Base-by-base conservation (phyloP, 2,797 vertebrate species). In the Rallus crepitans region DNA sequence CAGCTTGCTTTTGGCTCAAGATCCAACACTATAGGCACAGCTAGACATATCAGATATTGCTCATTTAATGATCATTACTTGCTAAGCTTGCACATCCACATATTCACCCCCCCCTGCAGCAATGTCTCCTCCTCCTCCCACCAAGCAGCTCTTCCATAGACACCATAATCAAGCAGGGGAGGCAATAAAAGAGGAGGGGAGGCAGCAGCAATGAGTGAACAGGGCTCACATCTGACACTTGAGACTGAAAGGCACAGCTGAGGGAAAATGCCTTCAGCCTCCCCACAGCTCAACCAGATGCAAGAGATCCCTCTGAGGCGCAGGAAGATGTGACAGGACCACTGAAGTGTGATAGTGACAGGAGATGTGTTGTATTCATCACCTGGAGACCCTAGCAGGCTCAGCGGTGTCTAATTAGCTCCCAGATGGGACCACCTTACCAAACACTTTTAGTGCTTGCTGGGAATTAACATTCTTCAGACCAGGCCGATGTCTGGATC, bases 241-340 rank as follows among this genome's bases (percentile, higher is more conserved):
- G 55, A 69, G 39, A 48, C 48, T 57, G 45, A 80, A 89, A 78
- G 33, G n/a, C 64, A 55, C n/a, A 88, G 68, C 52, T 90, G 64
- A 70, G 80, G 16, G 5, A 93, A 95, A 94, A 84, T 33, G 57
- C 68, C 59, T 90, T 90, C 60, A 87, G 77, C 60, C 40, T 84
- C 87, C 66, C 91, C 83, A 79, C 66, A 68, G 93, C 56, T 80
- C 56, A 70, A 17, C 24, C 80, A 95, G 94, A 80, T 90, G 91
- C 45, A 68, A 91, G 73, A 86, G 25, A 75, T 23, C 45, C 78
- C 69, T 89, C 31, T 0, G 2, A 95, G 83, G 45, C 50, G 42
- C 63, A 89, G 55, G 21, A 91, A 57, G 1, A 4, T 80, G 73
- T 73, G 77, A 86, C 7, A 3, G 56, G 89, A 70, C 35, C 83